Conservation (phyloP, 2,113 vertebrate species). For the Numenius arquata region DNA sequence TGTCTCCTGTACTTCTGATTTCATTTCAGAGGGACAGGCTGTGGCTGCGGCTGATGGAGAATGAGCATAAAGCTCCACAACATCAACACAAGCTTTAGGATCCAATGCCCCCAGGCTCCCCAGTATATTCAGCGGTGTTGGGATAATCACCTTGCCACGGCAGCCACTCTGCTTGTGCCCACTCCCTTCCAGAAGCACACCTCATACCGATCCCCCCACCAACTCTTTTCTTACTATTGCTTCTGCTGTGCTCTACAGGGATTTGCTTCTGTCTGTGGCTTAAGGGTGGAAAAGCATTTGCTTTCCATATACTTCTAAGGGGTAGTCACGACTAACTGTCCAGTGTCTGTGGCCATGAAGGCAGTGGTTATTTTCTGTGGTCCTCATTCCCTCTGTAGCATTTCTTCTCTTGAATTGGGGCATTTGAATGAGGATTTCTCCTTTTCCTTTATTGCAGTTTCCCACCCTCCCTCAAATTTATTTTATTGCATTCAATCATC, state of each 20-base stretch:
- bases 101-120: fast-evolving
- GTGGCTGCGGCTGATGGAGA: neutral
- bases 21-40: neutral
- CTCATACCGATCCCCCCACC: neutral
- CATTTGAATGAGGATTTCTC: neutral
- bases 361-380: neutral
- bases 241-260: neutral
- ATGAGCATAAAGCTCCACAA: neutral
- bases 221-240: neutral
- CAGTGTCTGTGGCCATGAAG: neutral
- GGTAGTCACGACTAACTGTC: neutral
- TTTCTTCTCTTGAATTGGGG: neutral
- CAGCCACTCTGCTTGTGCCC: neutral
- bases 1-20: neutral
- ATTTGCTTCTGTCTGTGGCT: neutral
- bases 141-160: neutral
- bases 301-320: neutral
- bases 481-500: neutral
- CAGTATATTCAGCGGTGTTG: neutral
- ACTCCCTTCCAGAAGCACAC: neutral
- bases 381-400: neutral
- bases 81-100: neutral
- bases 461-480: neutral
- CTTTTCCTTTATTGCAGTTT: neutral
- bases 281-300: neutral